Evolutionary conservation across 2,113 vertebrate species (phyloP).

Genomic region (Stegastes partitus): DNA sequence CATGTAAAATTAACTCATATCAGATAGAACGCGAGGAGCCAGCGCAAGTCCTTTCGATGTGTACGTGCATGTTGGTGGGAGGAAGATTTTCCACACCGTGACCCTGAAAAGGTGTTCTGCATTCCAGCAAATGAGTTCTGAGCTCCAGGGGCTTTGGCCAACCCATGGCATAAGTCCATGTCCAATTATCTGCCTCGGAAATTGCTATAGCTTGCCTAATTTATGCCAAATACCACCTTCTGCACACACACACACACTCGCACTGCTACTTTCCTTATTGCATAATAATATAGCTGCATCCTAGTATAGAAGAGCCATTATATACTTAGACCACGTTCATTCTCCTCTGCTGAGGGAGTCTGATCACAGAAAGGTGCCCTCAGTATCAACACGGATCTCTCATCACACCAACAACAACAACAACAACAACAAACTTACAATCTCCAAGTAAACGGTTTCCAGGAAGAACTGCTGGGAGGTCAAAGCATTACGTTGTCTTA

Average conservation of each 20-base stretch:
- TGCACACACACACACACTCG: background rate
- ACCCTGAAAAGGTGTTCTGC: constrained; percentile 63
- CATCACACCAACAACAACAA: constrained; percentile 4
- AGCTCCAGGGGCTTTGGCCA: constrained; percentile 60
- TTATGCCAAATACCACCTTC: constrained; percentile 42
- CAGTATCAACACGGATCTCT: constrained; percentile 41
- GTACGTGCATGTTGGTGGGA: constrained; percentile 11
- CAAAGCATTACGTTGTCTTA: too few species aligned
- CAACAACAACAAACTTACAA: constrained; percentile 15
- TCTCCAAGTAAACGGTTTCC: background rate
- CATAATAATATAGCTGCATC: constrained; percentile 37
- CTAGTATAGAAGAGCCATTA: constrained; percentile 50
- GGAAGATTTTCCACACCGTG: constrained; percentile 48
- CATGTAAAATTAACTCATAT: constrained; percentile 44
- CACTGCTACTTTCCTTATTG: constrained; percentile 10
- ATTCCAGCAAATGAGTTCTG: constrained; percentile 66
- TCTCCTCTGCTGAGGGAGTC: constrained; percentile 33
- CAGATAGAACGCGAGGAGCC: constrained; percentile 23
- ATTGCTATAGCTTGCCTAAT: constrained; percentile 65
- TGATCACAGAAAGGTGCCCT: constrained; percentile 28
- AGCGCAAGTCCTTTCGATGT: background rate
- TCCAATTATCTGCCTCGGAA: constrained; percentile 73
- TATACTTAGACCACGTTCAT: constrained; percentile 34
- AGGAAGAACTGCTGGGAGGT: background rate
- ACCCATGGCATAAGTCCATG: constrained; percentile 62